Percentiles rank a stretch among this genome's conserved stretches.
phyloP scores from a whole-genome alignment of 1,140 invertebrate genomes.

The Laupala kohalensis region DNA sequence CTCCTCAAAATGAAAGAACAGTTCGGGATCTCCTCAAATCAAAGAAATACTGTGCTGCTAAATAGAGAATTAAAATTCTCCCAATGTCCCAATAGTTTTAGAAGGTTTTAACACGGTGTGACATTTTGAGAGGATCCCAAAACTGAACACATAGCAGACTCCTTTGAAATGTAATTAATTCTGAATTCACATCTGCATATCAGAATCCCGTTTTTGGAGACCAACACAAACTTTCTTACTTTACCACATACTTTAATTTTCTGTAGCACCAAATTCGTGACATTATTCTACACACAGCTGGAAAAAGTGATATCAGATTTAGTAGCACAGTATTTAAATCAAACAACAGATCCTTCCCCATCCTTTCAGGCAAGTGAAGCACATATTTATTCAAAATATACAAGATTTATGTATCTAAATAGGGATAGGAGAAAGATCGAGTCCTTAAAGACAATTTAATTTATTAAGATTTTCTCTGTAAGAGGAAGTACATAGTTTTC shows the following conservation, averaged over 20 bases:
- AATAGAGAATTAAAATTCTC: background rate
- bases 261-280: background rate
- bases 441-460: no score
- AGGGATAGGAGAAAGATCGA: background rate
- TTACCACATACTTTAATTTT: no score
- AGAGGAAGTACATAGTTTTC: background rate
- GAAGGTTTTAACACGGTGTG: background rate
- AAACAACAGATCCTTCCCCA: background rate
- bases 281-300: background rate
- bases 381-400: background rate
- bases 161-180: no score
- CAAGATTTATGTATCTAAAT: background rate
- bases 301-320: conserved; percentile 8
- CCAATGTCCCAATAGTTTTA: background rate
- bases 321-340: conserved; percentile 14
- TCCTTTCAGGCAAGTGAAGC: conserved; percentile 5
- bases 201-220: no score
- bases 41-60: conserved; percentile 14
- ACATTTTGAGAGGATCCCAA: conserved; percentile 7
- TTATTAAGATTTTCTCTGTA: background rate
- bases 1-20: conserved; percentile 9
- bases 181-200: no score
- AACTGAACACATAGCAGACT: background rate
- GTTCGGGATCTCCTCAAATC: conserved; percentile 13
- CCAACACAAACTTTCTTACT: no score